Evolutionary conservation across 1,140 invertebrate species (phyloP), one percentile per base, ranked within the genome.

Genomic region (Drosophila simulans): DNA sequence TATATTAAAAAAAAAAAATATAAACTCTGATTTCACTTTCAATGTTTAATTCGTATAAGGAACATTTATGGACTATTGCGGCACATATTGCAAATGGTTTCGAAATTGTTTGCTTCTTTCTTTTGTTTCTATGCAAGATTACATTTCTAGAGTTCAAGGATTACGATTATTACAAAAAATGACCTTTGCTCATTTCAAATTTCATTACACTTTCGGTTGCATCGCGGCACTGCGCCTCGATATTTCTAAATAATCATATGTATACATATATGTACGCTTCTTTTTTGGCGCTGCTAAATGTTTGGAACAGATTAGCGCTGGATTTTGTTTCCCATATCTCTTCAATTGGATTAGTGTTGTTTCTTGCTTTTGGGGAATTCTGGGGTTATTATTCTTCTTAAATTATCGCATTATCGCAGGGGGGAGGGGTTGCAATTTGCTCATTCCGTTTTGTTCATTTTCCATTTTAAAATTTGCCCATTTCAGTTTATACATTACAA

Each of bases 21-120:
- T 71, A 58, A 72, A 72, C 53, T 71, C 52, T 71, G 63, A 27
- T 71, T 70, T 65, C 63, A 43, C 64, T 69, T 54, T 72, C 46
- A 71, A 72, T 72, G 34, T 72, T 81, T 70, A 70, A 70, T 70
- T 70, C 66, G 64, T 86, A 77, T 90, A 86, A 86, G 82, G 83
- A 86, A 86, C 82, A 88, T 86, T 86, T 86, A 77, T 76, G 73
- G 76, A 84, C 84, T 88, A 89, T 89, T 89, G 70, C 76, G 76
- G 80, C 80, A 88, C 74, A 88, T 83, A 73, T 89, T 84, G 76
- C 71, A 80, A 74, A 85, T 60, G 75, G 49, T 70, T 80, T 64
- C 53, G 48, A 75, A 64, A 35, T 63, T 68, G 66, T 72, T 63
- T 73, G 31, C 31, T 25, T 59, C 37, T 43, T 17, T 42, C 25